phyloP scores from a whole-genome alignment of 53 echinoderm and acorn worm species.

The Zoroaster sp. region DNA sequence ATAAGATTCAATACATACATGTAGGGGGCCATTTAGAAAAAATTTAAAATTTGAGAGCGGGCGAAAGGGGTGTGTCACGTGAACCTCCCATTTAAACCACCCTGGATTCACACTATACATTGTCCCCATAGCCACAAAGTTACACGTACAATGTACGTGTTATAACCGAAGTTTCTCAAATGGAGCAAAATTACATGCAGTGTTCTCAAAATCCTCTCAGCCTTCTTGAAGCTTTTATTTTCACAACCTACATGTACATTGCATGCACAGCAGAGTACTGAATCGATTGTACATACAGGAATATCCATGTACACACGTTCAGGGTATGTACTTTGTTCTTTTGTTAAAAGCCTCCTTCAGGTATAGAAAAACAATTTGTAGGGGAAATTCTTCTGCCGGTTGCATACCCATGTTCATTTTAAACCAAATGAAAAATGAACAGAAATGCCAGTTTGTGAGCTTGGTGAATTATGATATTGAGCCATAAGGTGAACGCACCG shows the following conservation, averaged over 20 bases:
- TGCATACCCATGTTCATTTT: too few species aligned
- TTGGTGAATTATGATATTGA: background rate
- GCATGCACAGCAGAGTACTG: background rate
- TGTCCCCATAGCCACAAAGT: background rate
- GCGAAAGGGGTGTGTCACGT: too few species aligned
- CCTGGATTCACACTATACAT: background rate
- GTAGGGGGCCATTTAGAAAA: too few species aligned
- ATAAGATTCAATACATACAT: too few species aligned
- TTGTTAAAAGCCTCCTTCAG: background rate
- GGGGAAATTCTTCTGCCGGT: background rate
- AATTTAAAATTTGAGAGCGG: too few species aligned
- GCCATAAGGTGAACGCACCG: background rate
- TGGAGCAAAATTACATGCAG: background rate
- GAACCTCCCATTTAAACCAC: background rate
- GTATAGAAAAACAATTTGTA: background rate
- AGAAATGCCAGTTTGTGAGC: background rate
- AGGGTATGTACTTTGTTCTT: background rate
- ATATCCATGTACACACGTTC: conserved; percentile 3
- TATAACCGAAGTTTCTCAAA: background rate
- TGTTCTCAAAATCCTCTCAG: background rate
- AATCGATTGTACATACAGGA: background rate
- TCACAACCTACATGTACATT: too few species aligned
- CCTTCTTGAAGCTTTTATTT: background rate
- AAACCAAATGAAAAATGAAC: background rate
- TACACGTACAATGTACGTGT: background rate